Percentiles rank a stretch among this genome's conserved stretches.
Evolutionary conservation across 2,888 invertebrate species (phyloP).

Genomic region (Cheilosia variabilis): DNA sequence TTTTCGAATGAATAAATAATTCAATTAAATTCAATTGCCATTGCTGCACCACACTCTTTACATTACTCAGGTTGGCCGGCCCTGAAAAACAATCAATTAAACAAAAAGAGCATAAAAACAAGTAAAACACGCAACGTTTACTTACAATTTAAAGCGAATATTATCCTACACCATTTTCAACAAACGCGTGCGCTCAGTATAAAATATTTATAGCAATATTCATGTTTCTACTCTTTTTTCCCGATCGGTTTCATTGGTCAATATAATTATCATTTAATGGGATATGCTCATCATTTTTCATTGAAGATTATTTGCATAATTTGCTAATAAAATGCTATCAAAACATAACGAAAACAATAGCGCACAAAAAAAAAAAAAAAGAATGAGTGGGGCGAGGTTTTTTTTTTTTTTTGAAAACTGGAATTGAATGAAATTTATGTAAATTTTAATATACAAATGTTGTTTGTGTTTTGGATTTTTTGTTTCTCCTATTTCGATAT

Average conservation of each 20-base stretch:
- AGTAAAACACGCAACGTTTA: too few relatives aligned
- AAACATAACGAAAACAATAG: slow-evolving; percentile 61
- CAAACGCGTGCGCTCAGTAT: slow-evolving; percentile 13
- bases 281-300: slow-evolving; percentile 25
- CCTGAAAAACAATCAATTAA: too few relatives aligned
- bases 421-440: slow-evolving; percentile 47
- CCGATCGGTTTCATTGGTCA: slow-evolving; percentile 32
- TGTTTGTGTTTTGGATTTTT: slow-evolving; percentile 16
- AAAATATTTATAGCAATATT: neutral
- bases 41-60: too few relatives aligned
- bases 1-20: too few relatives aligned
- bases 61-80: too few relatives aligned
- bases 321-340: slow-evolving; percentile 78
- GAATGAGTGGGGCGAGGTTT: slow-evolving; percentile 42
- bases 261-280: slow-evolving; percentile 44
- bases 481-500: slow-evolving; percentile 31
- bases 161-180: neutral
- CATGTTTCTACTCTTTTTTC: neutral
- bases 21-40: too few relatives aligned
- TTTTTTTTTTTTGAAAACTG: neutral
- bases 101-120: too few relatives aligned
- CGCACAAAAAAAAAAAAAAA: slow-evolving; percentile 23
- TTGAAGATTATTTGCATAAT: slow-evolving; percentile 40
- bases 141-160: too few relatives aligned
- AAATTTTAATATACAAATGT: slow-evolving; percentile 24